Base-by-base conservation (phyloP, 2,797 vertebrate species). In the Kryptolebias ocellatus region DNA sequence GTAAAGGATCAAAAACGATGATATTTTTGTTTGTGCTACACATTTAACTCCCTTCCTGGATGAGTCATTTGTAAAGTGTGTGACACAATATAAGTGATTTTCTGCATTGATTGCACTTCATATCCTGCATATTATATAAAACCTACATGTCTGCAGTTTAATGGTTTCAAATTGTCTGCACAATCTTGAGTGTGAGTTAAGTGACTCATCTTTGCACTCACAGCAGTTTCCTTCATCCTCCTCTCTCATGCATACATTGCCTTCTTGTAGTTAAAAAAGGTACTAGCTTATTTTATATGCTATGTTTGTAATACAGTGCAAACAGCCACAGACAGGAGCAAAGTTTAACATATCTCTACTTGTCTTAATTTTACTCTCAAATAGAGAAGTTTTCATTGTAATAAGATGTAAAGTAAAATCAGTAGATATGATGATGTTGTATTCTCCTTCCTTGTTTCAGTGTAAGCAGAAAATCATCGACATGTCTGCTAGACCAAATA, bases 351-450 rank as follows among this genome's bases (percentile, higher is more conserved):
- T 42, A 28, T 62, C 54, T 51, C 45, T 9, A 57, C 16, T 64
- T 16, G 42, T 47, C 9, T 65, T 51, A 47, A 31, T 61, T 74
- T 61, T 54, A 64, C 55, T 67, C 57, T 71, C 50, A 53, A 59
- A 47, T 14, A 12, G 54, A 45, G n/a, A 8, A 39, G 52, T 84
- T 83, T 53, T 73, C 78, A 87, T 83, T 67, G 81, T 59, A 72
- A 79, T 66, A 51, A 66, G 53, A 55, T 74, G 78, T 76, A 74
- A 75, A 85, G 65, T 83, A 79, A 83, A 77, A 84, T 90, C 83
- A 76, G 71, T 84, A 80, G 54, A 73, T 76, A 68, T 80, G 60
- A 78, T 74, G 65, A 79, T 72, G 74, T 72, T 60, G 69, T 58
- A 55, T 61, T 37, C 45, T 47, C 47, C 60, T 61, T 54, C 47